phyloP scores from a whole-genome alignment of 2,888 invertebrate genomes.

The Phengaris arion region DNA sequence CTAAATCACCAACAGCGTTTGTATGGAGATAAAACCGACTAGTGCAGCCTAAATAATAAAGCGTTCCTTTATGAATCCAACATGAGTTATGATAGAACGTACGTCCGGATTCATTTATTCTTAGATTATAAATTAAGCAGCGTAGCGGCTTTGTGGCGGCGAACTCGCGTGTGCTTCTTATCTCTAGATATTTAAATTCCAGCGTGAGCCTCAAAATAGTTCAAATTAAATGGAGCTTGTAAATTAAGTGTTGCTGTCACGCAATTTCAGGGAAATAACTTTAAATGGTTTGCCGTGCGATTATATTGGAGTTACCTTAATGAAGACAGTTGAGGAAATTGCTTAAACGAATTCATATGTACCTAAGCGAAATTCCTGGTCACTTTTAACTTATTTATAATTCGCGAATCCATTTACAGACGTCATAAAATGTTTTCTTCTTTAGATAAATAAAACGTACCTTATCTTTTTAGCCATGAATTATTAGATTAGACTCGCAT shows the following conservation, averaged over 20 bases:
- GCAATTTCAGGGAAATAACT: conserved; percentile 73
- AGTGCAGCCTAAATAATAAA: background rate
- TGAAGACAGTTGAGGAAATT: conserved; percentile 46
- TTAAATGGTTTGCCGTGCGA: conserved; percentile 68
- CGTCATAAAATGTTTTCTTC: background rate
- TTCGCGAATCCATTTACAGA: background rate
- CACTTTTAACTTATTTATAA: background rate
- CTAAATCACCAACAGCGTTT: too few relatives aligned
- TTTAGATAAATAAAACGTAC: background rate
- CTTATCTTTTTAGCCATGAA: background rate
- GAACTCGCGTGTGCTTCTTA: conserved; percentile 74
- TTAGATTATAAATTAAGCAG: conserved; percentile 62
- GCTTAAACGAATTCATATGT: conserved; percentile 33
- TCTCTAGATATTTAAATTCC: conserved; percentile 62
- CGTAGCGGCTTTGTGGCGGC: conserved; percentile 50
- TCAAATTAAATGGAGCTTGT: conserved; percentile 57
- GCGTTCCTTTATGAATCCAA: conserved; percentile 18
- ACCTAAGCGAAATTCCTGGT: background rate
- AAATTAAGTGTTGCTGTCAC: conserved; percentile 79
- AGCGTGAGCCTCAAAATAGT: conserved; percentile 54
- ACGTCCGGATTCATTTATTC: conserved; percentile 35
- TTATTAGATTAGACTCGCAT: background rate
- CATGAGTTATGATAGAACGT: conserved; percentile 15
- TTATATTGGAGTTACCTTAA: conserved; percentile 59
- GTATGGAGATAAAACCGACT: too few relatives aligned